A percentile compares a stretch with the other conserved stretches of the same genome.
Evolutionary conservation across 2,888 invertebrate species (phyloP).

Genomic region (Adineta ricciae): DNA sequence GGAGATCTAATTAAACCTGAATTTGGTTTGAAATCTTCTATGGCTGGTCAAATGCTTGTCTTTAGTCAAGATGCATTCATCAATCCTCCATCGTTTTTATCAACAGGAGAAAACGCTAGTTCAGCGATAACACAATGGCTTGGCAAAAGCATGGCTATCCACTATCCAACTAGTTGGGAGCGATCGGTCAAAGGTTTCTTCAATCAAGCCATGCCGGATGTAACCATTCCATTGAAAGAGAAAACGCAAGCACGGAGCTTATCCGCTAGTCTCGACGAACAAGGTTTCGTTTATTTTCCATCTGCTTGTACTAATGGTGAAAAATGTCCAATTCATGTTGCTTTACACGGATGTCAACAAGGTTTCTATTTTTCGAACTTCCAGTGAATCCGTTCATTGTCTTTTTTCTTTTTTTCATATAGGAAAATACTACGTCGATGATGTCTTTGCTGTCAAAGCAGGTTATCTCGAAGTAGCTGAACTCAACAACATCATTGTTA

Average conservation of each 20-base stretch:
- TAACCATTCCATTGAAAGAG: background rate
- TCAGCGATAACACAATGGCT: background rate
- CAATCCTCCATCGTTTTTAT: background rate
- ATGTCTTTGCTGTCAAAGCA: constrained; percentile 38
- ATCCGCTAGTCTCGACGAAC: background rate
- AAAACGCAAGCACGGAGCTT: background rate
- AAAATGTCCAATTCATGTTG: constrained; percentile 25
- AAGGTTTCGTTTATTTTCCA: constrained; percentile 25
- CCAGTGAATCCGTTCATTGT: no score
- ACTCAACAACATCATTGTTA: constrained; percentile 41
- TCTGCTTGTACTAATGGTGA: constrained; percentile 1
- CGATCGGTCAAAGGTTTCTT: background rate
- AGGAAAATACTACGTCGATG: constrained; percentile 35
- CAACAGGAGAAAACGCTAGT: background rate
- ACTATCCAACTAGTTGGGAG: background rate
- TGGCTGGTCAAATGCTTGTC: background rate
- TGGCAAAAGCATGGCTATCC: background rate
- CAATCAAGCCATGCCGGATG: background rate
- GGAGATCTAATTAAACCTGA: constrained; percentile 15
- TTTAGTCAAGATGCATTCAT: background rate
- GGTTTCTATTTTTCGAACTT: background rate
- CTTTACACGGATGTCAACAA: constrained; percentile 28
- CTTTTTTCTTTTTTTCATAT: no score
- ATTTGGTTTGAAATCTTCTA: background rate
- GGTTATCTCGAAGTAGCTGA: constrained; percentile 43